Base-by-base conservation (phyloP, 1,140 invertebrate genomes). In the Pseudomyrmex flavicornis region DNA sequence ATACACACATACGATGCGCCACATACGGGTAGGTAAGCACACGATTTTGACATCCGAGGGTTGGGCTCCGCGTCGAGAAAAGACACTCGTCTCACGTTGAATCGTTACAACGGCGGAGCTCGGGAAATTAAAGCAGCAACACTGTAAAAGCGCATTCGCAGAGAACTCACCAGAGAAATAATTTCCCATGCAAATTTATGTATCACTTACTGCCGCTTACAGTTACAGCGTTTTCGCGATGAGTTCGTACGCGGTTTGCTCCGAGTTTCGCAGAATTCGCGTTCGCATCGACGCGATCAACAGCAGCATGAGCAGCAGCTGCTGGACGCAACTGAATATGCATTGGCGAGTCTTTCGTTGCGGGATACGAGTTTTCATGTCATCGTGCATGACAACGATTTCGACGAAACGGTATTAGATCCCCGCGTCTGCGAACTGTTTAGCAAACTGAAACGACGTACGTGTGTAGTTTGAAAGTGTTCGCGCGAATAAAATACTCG, bases 111-210 rank as follows among this genome's bases (percentile, higher is more conserved):
- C n/a, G 20, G 13, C 12, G 12, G 5, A 10, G 8, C 52, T n/a
- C 35, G 50, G 13, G 58, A 79, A 79, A 79, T 79, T 22, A 69
- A 79, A 79, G 50, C 35, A 35, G n/a, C 10, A 44, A 76, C 46
- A 35, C 9, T 56, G 35, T 70, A 66, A 69, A 69, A 58, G 35
- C 35, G 1, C 46, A 52, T 62, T 76, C 46, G 46, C 59, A 9
- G 7, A 26, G 26, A 2, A 26, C 44, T 46, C 26, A 17, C 2
- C n/a, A 1, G 5, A 17, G 15, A 0, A 0, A 35, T 12, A 46
- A 79, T 58, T 79, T 79, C 17, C n/a, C 15, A 73, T 82, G 68
- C 68, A 62, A 73, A 82, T 82, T 62, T 82, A 82, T 73, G 58
- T 82, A 72, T 82, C 58, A 73, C 58, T 82, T 63, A 17, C 62